Conservation (phyloP, 2,888 invertebrate species). For the Augiades crinisus region DNA sequence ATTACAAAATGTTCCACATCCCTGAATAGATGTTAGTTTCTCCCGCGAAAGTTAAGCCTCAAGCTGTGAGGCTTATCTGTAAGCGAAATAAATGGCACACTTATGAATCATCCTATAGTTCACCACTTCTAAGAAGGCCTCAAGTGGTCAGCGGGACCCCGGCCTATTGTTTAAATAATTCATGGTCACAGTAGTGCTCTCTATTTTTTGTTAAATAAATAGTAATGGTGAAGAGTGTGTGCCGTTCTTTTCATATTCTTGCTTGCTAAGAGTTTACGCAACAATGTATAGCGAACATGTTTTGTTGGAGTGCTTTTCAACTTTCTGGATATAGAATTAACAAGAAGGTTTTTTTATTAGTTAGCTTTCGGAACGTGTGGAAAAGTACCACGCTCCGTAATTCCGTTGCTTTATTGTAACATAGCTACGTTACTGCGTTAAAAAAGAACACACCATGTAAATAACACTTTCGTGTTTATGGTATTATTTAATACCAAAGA, state of each 20-base stretch:
- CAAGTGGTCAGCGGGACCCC: slow-evolving; percentile 50
- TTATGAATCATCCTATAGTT: slow-evolving; percentile 40
- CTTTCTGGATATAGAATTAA: too few relatives aligned
- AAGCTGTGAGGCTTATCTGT: slow-evolving; percentile 16
- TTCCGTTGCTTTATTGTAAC: too few relatives aligned
- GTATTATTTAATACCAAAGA: too few relatives aligned
- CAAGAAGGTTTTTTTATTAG: too few relatives aligned
- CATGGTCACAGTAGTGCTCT: slow-evolving; percentile 22
- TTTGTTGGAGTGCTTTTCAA: too few relatives aligned
- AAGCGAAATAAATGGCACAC: slow-evolving; percentile 36
- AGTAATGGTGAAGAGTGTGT: slow-evolving; percentile 8
- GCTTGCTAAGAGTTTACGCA: not conserved
- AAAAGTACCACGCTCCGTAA: too few relatives aligned
- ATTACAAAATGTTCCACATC: too few relatives aligned
- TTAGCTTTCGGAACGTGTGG: too few relatives aligned
- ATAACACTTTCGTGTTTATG: too few relatives aligned
- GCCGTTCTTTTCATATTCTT: not conserved
- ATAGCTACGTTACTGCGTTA: too few relatives aligned
- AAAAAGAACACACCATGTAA: too few relatives aligned
- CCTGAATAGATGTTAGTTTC: not conserved
- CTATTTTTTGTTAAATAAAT: slow-evolving; percentile 18
- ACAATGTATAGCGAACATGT: not conserved
- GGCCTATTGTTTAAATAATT: slow-evolving; percentile 30
- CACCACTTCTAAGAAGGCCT: slow-evolving; percentile 52
- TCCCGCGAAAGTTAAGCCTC: slow-evolving; percentile 1